Conservation (phyloP, 53 echinoderm and acorn worm genomes). For the Crossaster papposus region DNA sequence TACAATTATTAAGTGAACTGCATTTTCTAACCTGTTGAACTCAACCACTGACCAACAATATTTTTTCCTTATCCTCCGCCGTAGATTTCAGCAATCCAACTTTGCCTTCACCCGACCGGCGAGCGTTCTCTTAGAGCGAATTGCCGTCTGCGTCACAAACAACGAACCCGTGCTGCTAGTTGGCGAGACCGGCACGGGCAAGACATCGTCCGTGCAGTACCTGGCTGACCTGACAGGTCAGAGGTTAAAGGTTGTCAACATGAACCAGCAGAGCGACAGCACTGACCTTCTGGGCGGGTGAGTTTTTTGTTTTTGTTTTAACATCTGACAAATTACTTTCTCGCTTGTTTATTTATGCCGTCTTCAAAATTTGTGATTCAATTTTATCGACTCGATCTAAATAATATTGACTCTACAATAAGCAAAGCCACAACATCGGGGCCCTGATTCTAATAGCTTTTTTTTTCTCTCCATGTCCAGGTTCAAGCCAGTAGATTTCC, state of each 20-base stretch:
- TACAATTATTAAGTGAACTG: too few relatives aligned
- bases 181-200: conserved; percentile 96
- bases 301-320: too few relatives aligned
- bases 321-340: too few relatives aligned
- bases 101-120: conserved; percentile 91
- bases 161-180: conserved; percentile 92
- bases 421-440: too few relatives aligned
- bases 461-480: conserved; percentile 14
- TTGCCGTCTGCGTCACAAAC: conserved; percentile 81
- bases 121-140: conserved; percentile 77
- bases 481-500: conserved; percentile 85
- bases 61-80: neutral
- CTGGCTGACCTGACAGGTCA: conserved; percentile 84
- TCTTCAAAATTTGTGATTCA: too few relatives aligned
- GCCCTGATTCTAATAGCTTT: neutral
- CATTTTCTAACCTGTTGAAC: too few relatives aligned
- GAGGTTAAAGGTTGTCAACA: conserved; percentile 99
- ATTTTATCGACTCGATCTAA: too few relatives aligned
- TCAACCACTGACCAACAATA: neutral
- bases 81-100: conserved; percentile 11
- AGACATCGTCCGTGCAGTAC: conserved; percentile 94
- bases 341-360: too few relatives aligned
- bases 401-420: too few relatives aligned
- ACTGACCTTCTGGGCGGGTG: conserved; percentile 97
- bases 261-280: conserved; percentile 99